Evolutionary conservation across 1,140 invertebrate species (phyloP).

Genomic region (Melipona quadrifasciata): DNA sequence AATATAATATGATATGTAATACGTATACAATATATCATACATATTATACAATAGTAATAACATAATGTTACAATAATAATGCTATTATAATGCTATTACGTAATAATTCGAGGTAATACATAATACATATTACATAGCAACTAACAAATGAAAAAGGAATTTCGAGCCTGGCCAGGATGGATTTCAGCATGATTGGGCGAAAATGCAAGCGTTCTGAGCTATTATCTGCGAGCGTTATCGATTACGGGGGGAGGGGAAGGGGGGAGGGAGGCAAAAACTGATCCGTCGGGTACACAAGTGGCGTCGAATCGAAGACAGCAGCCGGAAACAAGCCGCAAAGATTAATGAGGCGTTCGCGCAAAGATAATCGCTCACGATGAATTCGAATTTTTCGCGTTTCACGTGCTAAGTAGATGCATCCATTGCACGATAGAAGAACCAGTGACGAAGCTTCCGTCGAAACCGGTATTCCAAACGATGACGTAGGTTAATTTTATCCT

Average conservation of each 20-base stretch:
- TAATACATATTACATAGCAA: too few species aligned
- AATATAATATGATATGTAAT: too few species aligned
- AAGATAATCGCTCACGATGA: neutral
- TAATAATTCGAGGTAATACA: too few species aligned
- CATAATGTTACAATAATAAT: too few species aligned
- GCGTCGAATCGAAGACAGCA: conserved; percentile 9
- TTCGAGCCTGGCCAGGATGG: neutral
- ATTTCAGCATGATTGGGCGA: neutral
- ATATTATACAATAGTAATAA: too few species aligned
- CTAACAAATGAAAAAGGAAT: neutral
- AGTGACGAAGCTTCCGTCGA: neutral
- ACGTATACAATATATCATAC: too few species aligned
- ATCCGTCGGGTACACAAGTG: conserved; percentile 30
- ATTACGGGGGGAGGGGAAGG: neutral
- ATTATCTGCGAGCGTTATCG: neutral
- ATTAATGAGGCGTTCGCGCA: conserved; percentile 4
- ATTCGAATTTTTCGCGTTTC: conserved; percentile 30
- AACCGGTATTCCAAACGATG: neutral
- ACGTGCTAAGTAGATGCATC: conserved; percentile 12
- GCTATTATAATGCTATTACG: too few species aligned
- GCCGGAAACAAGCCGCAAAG: neutral
- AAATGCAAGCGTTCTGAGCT: neutral
- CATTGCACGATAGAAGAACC: neutral
- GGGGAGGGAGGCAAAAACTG: neutral
- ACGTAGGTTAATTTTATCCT: conserved; percentile 31